phyloP scores from a whole-genome alignment of 2,113 vertebrate species.

The Fukomys damarensis region DNA sequence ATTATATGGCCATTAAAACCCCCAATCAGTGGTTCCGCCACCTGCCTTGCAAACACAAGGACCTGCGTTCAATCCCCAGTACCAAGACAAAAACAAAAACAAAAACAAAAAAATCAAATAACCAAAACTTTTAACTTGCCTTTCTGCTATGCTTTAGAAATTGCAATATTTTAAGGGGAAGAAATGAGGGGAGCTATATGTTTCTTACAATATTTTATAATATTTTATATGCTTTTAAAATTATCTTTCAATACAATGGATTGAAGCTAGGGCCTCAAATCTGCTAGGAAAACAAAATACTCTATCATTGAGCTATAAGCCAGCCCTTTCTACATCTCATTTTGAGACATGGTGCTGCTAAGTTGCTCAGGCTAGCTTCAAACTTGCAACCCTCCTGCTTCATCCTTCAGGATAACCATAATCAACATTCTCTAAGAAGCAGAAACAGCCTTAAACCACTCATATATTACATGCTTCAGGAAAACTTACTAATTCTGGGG shows the following conservation, averaged over 20 bases:
- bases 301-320: neutral
- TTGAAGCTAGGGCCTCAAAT: neutral
- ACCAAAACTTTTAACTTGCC: slow-evolving; percentile 8
- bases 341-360: neutral
- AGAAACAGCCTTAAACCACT: neutral
- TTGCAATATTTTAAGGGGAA: neutral
- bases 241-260: neutral
- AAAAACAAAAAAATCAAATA: no score
- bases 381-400: neutral
- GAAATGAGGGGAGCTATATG: neutral
- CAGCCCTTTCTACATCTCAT: neutral
- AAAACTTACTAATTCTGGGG: slow-evolving; percentile 12
- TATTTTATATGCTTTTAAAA: neutral
- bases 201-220: slow-evolving; percentile 12
- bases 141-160: slow-evolving; percentile 38
- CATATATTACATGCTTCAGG: neutral
- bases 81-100: no score
- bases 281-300: neutral
- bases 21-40: no score
- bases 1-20: neutral
- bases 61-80: no score
- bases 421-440: slow-evolving; percentile 21
- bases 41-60: no score
- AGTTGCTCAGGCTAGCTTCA: neutral
- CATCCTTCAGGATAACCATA: neutral